Evolutionary conservation across 2,113 vertebrate genomes (phyloP).

Genomic region (Nyctereutes procyonoides): DNA sequence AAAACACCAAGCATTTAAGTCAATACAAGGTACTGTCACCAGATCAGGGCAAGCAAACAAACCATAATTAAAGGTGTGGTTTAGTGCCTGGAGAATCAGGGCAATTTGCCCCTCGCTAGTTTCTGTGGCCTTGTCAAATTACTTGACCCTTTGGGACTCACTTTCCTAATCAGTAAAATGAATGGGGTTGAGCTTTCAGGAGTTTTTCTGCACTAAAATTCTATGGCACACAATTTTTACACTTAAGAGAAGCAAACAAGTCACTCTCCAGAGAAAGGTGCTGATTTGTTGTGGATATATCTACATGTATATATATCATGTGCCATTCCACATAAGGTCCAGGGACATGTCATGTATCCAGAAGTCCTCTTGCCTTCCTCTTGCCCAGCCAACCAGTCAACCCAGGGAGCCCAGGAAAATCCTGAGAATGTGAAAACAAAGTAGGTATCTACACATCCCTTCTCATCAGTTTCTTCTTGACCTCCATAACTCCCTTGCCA

Average conservation of each 20-base stretch:
- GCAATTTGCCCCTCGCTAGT: not conserved
- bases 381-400: not conserved
- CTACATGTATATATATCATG: too few species aligned
- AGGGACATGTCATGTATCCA: not conserved
- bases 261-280: not conserved
- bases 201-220: not conserved
- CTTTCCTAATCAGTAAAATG: slow-evolving; percentile 12
- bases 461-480: not conserved
- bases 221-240: not conserved
- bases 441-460: accelerated
- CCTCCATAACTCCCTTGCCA: not conserved
- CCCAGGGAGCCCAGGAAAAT: not conserved
- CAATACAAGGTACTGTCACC: not conserved
- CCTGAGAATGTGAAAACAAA: not conserved
- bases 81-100: not conserved
- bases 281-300: not conserved
- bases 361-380: not conserved
- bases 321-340: not conserved
- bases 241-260: not conserved
- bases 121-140: not conserved
- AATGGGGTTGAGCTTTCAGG: not conserved
- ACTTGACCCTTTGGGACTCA: not conserved
- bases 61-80: not conserved
- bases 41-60: not conserved
- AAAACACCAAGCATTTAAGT: slow-evolving; percentile 23